These are phyloP conservation scores for Nestor notabilis DNA, from an alignment of 2,113 vertebrate species.

Conservation along the genomic window DNA sequence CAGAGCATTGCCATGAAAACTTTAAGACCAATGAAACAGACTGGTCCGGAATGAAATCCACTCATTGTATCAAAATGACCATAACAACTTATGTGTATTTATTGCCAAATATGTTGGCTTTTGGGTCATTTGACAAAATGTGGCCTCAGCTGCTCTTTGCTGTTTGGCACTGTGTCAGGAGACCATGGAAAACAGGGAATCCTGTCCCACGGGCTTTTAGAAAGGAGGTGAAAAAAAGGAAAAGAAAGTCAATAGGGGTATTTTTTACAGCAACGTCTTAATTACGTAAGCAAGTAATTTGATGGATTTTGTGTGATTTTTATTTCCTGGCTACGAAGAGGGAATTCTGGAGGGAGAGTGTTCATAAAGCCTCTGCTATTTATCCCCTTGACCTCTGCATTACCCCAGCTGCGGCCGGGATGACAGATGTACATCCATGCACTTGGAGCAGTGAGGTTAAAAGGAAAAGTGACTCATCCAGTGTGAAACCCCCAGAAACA, in stretches of 20 bases:
- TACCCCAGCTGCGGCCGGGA: background rate
- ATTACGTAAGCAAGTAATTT: background rate
- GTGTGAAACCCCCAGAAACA: background rate
- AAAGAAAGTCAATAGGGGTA: background rate
- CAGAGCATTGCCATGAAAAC: background rate
- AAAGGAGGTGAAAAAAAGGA: background rate
- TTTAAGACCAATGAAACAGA: background rate
- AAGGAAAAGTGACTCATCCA: constrained; percentile 41
- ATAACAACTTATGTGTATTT: background rate
- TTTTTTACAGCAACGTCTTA: background rate
- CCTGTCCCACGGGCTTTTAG: background rate
- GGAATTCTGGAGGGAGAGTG: background rate
- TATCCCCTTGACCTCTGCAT: constrained; percentile 13
- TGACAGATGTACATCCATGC: background rate
- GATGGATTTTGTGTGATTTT: constrained; percentile 7
- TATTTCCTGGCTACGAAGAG: background rate
- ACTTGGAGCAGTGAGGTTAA: background rate
- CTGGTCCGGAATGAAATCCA: background rate
- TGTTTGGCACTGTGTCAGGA: constrained; percentile 19
- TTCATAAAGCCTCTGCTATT: background rate
- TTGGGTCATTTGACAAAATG: constrained; percentile 32
- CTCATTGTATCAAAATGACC: constrained; percentile 19
- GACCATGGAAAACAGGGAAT: constrained; percentile 15
- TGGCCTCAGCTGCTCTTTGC: constrained; percentile 68
- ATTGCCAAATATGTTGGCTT: constrained; percentile 32